Base-by-base conservation (phyloP, 2,888 invertebrate genomes). In the Cryptocephalus primarius region DNA sequence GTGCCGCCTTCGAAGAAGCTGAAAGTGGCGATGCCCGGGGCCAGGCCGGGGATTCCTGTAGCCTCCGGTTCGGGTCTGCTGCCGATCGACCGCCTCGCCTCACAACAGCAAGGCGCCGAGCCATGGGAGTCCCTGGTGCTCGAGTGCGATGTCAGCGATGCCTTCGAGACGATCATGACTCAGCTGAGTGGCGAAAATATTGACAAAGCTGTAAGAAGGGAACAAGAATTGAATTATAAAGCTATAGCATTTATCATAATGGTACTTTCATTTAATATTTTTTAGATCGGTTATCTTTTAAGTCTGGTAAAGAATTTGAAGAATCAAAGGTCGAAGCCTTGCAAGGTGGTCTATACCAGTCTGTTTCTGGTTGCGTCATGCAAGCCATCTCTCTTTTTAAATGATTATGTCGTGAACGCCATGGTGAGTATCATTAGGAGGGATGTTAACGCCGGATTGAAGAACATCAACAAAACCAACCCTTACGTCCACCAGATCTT, bases 291-390 rank as follows among this genome's bases (percentile, higher is more conserved):
- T 0, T 75, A 89, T 8, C 72, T 95, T n/a, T 87, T 92, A 56
- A 92, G 93, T 1, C 85, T 88, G n/a, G 82, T 94, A 32, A 87
- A 86, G 59, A 75, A 82, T 1, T 75, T 94, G 1, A 82, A 84
- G 52, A 77, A 78, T 8, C 85, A 87, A 55, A 77, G 89, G 42
- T 81, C 85, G 45, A 93, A 92, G 62, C 89, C 92, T 4, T 90
- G 92, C 58, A 80, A 83, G 31, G 66, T 88, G 33, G 72, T 87
- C 0, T 88, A 83, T 61, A 78, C 89, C 64, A 81, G 85, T 36
- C 72, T 96, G 44, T 75, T 91, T 47, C 85, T 89, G 65, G 68
- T 92, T 13, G 85, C 85, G 0, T 90, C 90, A 69, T 76, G 86
- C 45, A 79, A 85, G 40, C 85, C 92, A 0, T 77, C 79, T 47